phyloP scores from a whole-genome alignment of 2,888 invertebrate genomes.

The Chymomyza fuscimana region DNA sequence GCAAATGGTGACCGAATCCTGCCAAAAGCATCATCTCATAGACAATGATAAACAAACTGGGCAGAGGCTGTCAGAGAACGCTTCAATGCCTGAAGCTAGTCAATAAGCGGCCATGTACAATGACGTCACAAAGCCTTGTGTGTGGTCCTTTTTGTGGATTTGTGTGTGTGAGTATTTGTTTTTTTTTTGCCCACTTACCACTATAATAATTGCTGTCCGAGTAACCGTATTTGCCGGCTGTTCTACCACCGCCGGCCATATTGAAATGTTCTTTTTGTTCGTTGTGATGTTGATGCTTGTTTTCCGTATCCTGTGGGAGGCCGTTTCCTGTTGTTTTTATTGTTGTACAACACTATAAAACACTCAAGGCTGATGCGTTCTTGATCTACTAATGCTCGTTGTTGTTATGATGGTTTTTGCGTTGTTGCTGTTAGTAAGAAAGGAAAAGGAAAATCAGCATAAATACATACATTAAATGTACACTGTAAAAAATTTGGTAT shows the following conservation, averaged over 20 bases:
- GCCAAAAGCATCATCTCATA: constrained; percentile 1
- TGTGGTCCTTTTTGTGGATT: constrained; percentile 15
- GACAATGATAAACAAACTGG: neutral
- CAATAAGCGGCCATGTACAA: neutral
- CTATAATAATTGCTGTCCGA: constrained; percentile 87
- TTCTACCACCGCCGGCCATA: constrained; percentile 85
- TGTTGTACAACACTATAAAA: constrained; percentile 32
- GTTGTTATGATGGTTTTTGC: constrained; percentile 5
- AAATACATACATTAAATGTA: constrained; percentile 19
- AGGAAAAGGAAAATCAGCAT: constrained; percentile 30
- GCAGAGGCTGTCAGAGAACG: constrained; percentile 8
- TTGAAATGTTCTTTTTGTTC: constrained; percentile 43
- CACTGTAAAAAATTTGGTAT: constrained; percentile 4
- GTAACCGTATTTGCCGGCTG: constrained; percentile 89
- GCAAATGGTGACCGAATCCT: neutral
- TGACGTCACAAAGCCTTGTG: neutral
- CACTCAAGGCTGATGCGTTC: constrained; percentile 29
- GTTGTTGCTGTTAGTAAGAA: constrained; percentile 18
- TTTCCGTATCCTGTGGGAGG: constrained; percentile 36
- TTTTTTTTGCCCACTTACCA: constrained; percentile 81
- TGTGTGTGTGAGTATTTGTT: constrained; percentile 10
- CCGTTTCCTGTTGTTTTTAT: constrained; percentile 5
- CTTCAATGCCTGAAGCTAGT: constrained; percentile 4
- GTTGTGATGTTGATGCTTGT: constrained; percentile 23
- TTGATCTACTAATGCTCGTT: constrained; percentile 26